Percentiles rank a stretch among this genome's conserved stretches.
Conservation (phyloP, 2,888 invertebrate genomes). For the Tachina lurida region DNA sequence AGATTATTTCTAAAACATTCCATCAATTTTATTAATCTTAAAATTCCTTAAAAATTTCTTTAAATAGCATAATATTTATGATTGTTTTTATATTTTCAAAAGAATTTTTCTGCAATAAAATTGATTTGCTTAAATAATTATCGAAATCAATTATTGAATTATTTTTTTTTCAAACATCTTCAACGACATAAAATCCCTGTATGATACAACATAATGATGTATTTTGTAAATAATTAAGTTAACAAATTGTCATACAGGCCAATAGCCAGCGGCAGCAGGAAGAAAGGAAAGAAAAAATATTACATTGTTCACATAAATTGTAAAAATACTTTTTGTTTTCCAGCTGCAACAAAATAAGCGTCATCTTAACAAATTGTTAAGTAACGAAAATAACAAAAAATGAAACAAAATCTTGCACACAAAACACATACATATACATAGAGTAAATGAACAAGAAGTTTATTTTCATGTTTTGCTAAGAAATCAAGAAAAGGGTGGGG, state of each 20-base stretch:
- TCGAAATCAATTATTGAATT: slow-evolving; percentile 50
- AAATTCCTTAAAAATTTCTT: neutral
- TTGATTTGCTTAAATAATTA: slow-evolving; percentile 62
- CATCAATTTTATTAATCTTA: neutral
- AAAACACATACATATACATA: slow-evolving; percentile 5
- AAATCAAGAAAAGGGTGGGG: slow-evolving; percentile 21
- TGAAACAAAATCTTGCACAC: slow-evolving; percentile 11
- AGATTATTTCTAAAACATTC: neutral
- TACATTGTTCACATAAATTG: slow-evolving; percentile 66
- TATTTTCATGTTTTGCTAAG: neutral
- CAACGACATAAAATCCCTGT: slow-evolving; percentile 24
- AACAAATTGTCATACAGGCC: slow-evolving; percentile 66
- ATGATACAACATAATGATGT: slow-evolving; percentile 52
- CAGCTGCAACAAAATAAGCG: slow-evolving; percentile 67
- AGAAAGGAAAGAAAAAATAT: slow-evolving; percentile 27
- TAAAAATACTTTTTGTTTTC: slow-evolving; percentile 39
- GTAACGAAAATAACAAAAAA: slow-evolving; percentile 31
- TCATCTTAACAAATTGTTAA: slow-evolving; percentile 71
- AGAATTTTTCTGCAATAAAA: slow-evolving; percentile 29
- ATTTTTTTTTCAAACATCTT: slow-evolving; percentile 13
- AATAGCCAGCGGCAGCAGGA: slow-evolving; percentile 13
- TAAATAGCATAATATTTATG: neutral
- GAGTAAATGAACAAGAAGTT: slow-evolving; percentile 48
- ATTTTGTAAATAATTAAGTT: slow-evolving; percentile 65
- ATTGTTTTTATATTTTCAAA: slow-evolving; percentile 14